Percentiles rank a stretch among this genome's conserved stretches.
phyloP scores from a whole-genome alignment of 2,888 invertebrate genomes.

The Oithona nana region DNA sequence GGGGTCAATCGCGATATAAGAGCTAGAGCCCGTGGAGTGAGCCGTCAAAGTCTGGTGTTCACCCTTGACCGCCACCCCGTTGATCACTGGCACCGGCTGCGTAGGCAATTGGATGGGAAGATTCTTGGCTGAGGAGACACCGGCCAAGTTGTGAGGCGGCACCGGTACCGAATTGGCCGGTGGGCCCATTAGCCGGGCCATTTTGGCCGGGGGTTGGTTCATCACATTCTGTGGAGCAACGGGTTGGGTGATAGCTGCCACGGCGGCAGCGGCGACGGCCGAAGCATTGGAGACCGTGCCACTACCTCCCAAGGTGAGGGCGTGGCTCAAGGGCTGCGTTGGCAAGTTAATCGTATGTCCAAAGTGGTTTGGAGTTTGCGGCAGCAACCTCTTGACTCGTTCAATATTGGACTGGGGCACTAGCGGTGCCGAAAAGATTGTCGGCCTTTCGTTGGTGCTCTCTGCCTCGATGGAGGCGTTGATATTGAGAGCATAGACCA shows the following conservation, averaged over 20 bases:
- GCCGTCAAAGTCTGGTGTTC: not conserved
- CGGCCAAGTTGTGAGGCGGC: not conserved
- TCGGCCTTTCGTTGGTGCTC: slow-evolving; percentile 12
- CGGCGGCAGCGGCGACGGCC: not conserved
- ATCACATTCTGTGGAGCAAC: not conserved
- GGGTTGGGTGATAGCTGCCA: not conserved
- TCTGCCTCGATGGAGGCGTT: slow-evolving; percentile 17
- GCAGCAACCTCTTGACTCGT: not conserved
- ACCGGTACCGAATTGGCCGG: not conserved
- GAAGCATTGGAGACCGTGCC: not conserved
- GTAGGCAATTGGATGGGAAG: slow-evolving; percentile 12
- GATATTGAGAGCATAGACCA: slow-evolving; percentile 15
- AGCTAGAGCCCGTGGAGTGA: not conserved
- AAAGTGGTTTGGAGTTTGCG: not conserved
- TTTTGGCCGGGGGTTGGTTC: slow-evolving; percentile 2
- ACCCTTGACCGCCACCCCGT: slow-evolving; percentile 7
- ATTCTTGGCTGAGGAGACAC: not conserved
- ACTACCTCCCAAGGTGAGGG: not conserved
- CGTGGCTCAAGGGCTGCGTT: not conserved
- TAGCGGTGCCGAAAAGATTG: slow-evolving; percentile 10
- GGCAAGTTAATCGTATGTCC: not conserved
- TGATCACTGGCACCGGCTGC: slow-evolving; percentile 11
- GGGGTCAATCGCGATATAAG: slow-evolving; percentile 3
- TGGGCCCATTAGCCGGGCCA: not conserved
- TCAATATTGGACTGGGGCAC: not conserved